Evolutionary conservation across 2,888 invertebrate genomes (phyloP).

Genomic region (Ischnura elegans): DNA sequence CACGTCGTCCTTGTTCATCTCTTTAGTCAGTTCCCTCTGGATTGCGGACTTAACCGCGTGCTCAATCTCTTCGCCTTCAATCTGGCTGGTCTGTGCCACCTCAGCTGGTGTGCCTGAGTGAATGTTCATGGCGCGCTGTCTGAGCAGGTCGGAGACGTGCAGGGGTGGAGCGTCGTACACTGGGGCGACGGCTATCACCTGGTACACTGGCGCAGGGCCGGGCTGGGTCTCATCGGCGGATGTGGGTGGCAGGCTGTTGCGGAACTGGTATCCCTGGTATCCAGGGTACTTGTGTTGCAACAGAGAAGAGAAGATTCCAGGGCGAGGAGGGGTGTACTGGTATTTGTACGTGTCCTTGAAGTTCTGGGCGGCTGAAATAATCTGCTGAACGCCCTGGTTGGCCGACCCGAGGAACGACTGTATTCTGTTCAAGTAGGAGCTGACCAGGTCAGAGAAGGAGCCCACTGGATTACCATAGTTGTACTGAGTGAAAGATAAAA

Average conservation of each 20-base stretch:
- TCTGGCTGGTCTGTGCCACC: background rate
- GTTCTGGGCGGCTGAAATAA: slow-evolving; percentile 8
- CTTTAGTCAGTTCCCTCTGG: slow-evolving; percentile 11
- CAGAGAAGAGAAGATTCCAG: background rate
- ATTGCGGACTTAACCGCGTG: background rate
- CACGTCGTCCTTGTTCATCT: slow-evolving; percentile 5
- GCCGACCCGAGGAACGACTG: slow-evolving; percentile 35
- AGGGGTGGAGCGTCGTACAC: slow-evolving; percentile 25
- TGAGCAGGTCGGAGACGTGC: slow-evolving; percentile 23
- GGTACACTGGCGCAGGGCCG: background rate
- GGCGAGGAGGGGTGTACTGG: background rate
- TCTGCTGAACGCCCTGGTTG: slow-evolving; percentile 2
- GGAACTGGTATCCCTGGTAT: background rate
- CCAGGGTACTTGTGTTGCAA: background rate
- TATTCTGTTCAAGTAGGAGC: background rate
- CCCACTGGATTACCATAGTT: background rate
- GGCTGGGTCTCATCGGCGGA: background rate
- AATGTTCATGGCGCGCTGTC: background rate
- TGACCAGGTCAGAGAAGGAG: background rate
- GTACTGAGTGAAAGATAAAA: background rate
- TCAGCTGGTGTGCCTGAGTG: background rate
- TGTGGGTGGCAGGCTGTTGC: background rate
- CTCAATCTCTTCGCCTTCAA: background rate
- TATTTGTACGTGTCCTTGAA: slow-evolving; percentile 4
- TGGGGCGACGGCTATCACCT: slow-evolving; percentile 49